Evolutionary conservation across 1,140 invertebrate genomes (phyloP).

Genomic region (Trinorchestia longiramus): DNA sequence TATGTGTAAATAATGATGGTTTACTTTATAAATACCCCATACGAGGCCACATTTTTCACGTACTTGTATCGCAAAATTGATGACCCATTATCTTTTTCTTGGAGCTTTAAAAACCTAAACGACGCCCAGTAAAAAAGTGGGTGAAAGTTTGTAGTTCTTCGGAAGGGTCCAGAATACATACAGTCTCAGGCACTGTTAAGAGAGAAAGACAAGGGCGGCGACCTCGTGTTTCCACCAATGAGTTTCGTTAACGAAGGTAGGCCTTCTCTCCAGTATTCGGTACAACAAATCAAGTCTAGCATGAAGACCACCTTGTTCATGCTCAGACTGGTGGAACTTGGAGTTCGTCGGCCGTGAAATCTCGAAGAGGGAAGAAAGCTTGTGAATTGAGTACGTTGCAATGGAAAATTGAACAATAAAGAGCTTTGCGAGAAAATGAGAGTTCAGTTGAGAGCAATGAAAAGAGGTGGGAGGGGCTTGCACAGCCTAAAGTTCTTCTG

Average conservation of each 20-base stretch:
- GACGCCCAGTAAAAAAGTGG: not conserved
- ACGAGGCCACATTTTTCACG: not conserved
- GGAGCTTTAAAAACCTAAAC: not conserved
- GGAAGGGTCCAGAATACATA: not conserved
- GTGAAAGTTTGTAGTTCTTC: not conserved
- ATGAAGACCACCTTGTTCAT: not conserved
- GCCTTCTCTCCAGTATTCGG: not conserved
- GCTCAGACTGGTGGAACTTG: not conserved
- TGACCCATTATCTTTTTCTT: not conserved
- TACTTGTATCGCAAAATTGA: not conserved
- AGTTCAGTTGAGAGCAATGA: not conserved
- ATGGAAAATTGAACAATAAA: constrained; percentile 10
- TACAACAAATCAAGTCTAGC: not conserved
- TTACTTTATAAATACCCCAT: not conserved
- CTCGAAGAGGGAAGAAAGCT: not conserved
- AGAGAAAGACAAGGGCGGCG: not conserved
- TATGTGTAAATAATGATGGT: not conserved
- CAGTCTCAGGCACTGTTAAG: not conserved
- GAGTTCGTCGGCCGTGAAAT: not conserved
- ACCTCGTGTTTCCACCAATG: not conserved
- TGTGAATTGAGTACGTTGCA: not conserved
- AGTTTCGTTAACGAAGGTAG: not conserved
- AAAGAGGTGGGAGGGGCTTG: not conserved
- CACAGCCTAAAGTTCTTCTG: not conserved
- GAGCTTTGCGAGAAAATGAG: not conserved